Conservation (phyloP, 2,797 vertebrate genomes). For the Crenichthys baileyi region DNA sequence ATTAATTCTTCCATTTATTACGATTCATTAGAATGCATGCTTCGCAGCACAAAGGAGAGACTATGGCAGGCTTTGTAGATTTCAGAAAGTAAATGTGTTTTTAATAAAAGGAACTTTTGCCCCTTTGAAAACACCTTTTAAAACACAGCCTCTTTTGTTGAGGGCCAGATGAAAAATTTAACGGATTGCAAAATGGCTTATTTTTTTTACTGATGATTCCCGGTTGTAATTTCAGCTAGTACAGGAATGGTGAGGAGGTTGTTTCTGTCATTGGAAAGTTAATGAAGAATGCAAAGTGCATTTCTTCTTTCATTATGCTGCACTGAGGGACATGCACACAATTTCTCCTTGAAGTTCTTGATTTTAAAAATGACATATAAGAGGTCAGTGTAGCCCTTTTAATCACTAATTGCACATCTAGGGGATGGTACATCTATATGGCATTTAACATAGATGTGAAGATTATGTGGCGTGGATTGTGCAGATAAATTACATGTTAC, state of each 20-base stretch:
- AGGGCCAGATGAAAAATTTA: conserved; percentile 11
- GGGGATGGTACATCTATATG: no score
- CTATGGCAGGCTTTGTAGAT: conserved; percentile 49
- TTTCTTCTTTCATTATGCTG: conserved; percentile 10
- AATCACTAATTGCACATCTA: background rate
- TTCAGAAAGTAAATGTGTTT: conserved; percentile 61
- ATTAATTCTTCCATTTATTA: conserved; percentile 81
- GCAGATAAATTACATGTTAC: no score
- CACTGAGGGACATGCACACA: background rate
- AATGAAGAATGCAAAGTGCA: conserved; percentile 13
- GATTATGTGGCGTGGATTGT: no score
- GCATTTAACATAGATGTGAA: no score
- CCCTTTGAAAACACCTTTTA: conserved; percentile 51
- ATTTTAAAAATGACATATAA: background rate
- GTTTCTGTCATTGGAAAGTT: conserved; percentile 5
- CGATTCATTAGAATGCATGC: conserved; percentile 75
- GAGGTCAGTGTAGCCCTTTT: background rate
- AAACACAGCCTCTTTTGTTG: conserved; percentile 19
- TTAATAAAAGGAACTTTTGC: conserved; percentile 47
- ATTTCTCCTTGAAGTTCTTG: conserved; percentile 7
- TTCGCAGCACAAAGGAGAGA: conserved; percentile 52
- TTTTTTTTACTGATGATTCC: conserved; percentile 13
- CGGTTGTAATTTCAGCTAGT: conserved; percentile 4
- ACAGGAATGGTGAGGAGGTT: background rate
- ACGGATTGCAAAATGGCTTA: conserved; percentile 20